These are phyloP conservation scores for Butastur rufipennis DNA, from an alignment of 2,113 vertebrate species.

Conservation along the genomic window DNA sequence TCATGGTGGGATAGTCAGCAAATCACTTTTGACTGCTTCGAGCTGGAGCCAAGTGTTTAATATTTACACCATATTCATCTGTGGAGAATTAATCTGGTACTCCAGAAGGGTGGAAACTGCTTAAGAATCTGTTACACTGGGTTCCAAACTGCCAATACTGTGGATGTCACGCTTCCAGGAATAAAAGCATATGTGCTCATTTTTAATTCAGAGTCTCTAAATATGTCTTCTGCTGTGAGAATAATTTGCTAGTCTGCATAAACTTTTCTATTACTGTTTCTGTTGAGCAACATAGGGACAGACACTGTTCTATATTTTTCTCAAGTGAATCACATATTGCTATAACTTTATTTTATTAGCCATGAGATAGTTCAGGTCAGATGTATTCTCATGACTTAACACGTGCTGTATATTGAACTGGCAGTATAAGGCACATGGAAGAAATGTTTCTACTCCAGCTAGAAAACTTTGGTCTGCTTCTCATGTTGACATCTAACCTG, in stretches of 20 bases:
- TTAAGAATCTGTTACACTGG: conserved; percentile 21
- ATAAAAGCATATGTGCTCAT: conserved; percentile 50
- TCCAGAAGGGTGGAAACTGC: conserved; percentile 54
- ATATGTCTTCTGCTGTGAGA: conserved; percentile 18
- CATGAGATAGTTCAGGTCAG: background rate
- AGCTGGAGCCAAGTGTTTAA: conserved; percentile 24
- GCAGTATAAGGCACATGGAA: background rate
- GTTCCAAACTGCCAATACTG: conserved; percentile 30
- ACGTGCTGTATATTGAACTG: background rate
- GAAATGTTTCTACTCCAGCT: background rate
- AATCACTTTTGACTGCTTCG: background rate
- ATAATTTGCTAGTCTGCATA: conserved; percentile 19
- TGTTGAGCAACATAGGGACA: background rate
- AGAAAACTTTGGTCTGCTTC: background rate
- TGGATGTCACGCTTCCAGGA: conserved; percentile 33
- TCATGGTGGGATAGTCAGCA: background rate
- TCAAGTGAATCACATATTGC: background rate
- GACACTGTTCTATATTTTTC: background rate
- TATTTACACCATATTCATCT: conserved; percentile 40
- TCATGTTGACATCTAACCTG: background rate
- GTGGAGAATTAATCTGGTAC: conserved; percentile 49
- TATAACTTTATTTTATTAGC: background rate
- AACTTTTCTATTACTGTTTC: conserved; percentile 15
- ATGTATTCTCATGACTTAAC: background rate
- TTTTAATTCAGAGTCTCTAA: conserved; percentile 54